A percentile compares a stretch with the other conserved stretches of the same genome.
phyloP scores from a whole-genome alignment of 2,888 invertebrate species.

The Orthosia gracilis region DNA sequence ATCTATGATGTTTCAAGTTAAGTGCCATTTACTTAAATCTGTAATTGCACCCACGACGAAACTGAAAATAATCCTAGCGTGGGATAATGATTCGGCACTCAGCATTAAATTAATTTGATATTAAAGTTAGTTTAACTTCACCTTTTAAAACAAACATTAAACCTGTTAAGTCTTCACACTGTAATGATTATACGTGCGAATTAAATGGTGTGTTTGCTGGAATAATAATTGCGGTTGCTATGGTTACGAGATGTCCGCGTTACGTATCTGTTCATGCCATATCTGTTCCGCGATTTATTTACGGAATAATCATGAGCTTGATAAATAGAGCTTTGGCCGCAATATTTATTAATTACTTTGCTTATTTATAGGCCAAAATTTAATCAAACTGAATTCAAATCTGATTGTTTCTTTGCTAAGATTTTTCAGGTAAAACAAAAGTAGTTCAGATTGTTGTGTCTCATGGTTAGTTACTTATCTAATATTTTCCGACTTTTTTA shows the following conservation, averaged over 20 bases:
- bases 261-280: conserved; percentile 71
- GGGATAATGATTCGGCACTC: not conserved
- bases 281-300: conserved; percentile 65
- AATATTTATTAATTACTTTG: conserved; percentile 6
- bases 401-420: not conserved
- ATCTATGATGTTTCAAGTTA: not conserved
- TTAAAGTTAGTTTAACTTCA: not conserved
- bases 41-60: not conserved
- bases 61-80: not conserved
- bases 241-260: conserved; percentile 71
- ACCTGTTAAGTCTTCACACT: conserved; percentile 16
- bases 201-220: conserved; percentile 67
- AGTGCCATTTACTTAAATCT: not conserved
- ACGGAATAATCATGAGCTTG: conserved; percentile 49
- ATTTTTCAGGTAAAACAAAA: too few relatives aligned
- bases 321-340: conserved; percentile 34
- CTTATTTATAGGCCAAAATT: not conserved
- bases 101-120: not conserved
- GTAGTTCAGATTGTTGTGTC: too few relatives aligned
- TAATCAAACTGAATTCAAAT: not conserved
- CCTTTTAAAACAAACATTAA: conserved; percentile 25
- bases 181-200: conserved; percentile 63
- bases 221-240: conserved; percentile 75
- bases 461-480: too few relatives aligned
- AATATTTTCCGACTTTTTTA: too few relatives aligned